These are phyloP conservation scores for Zaprionus lineosus DNA, from an alignment of 2,888 invertebrate genomes.

Conservation along the genomic window DNA sequence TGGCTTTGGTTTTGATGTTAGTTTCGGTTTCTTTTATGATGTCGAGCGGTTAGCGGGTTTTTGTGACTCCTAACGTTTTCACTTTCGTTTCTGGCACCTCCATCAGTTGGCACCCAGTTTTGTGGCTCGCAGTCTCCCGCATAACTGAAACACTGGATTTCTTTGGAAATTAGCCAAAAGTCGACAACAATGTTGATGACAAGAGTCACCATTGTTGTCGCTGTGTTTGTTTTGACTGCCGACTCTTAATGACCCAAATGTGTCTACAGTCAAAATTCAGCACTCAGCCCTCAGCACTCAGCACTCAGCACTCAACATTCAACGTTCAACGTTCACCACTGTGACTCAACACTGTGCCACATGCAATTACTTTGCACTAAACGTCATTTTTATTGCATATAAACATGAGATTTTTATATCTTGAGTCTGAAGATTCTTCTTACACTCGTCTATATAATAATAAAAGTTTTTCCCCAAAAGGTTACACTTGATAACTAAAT, in stretches of 20 bases:
- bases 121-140: slow-evolving; percentile 23
- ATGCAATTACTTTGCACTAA: not conserved
- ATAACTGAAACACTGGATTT: slow-evolving; percentile 34
- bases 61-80: slow-evolving; percentile 29
- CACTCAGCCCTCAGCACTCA: slow-evolving; percentile 6
- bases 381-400: too few relatives aligned
- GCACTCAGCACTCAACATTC: slow-evolving; percentile 44
- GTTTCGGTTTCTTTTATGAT: slow-evolving; percentile 6
- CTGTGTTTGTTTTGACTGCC: slow-evolving; percentile 30
- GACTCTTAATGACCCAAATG: slow-evolving; percentile 60
- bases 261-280: slow-evolving; percentile 36
- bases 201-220: slow-evolving; percentile 10
- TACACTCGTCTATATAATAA: too few relatives aligned
- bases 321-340: slow-evolving; percentile 23
- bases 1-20: too few relatives aligned
- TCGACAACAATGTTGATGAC: slow-evolving; percentile 30
- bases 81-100: slow-evolving; percentile 35
- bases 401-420: too few relatives aligned
- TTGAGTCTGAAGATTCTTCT: too few relatives aligned
- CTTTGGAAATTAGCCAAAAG: slow-evolving; percentile 31
- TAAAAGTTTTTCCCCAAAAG: too few relatives aligned
- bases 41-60: not conserved
- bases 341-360: slow-evolving; percentile 25
- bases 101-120: slow-evolving; percentile 23
- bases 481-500: too few relatives aligned